Conservation (phyloP, 1,140 invertebrate genomes). For the Argopecten irradians region DNA sequence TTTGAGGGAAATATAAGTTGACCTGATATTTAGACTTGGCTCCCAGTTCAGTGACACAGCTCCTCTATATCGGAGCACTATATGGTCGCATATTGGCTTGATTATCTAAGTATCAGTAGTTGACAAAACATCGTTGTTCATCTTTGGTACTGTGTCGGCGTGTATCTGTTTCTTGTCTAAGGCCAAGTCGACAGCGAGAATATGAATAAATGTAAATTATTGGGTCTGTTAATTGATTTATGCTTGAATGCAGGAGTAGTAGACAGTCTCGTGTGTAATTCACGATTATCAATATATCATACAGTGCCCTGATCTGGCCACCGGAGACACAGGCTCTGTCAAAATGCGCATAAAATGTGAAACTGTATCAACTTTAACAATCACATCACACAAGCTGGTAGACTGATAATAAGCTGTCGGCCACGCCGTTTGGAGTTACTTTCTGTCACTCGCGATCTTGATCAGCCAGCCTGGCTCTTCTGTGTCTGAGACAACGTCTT, state of each 20-base stretch:
- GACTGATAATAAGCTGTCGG: conserved; percentile 15
- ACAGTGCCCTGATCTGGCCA: neutral
- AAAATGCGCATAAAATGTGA: conserved; percentile 22
- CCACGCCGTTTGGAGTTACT: neutral
- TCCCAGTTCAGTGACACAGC: neutral
- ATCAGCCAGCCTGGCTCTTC: conserved; percentile 8
- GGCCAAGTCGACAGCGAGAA: conserved; percentile 13
- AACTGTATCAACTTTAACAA: conserved; percentile 13
- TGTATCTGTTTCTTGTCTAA: conserved; percentile 9
- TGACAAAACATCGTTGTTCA: neutral
- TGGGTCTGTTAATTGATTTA: conserved; percentile 1
- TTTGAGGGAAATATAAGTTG: neutral
- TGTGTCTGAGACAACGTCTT: conserved; percentile 9
- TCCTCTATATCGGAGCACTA: conserved; percentile 7
- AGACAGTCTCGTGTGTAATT: conserved; percentile 7
- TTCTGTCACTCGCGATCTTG: neutral
- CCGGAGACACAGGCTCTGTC: neutral
- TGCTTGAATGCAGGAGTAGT: neutral
- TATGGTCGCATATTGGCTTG: neutral
- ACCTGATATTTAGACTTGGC: neutral
- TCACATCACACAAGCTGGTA: conserved; percentile 20
- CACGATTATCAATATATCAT: conserved; percentile 19
- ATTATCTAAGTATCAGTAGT: conserved; percentile 18
- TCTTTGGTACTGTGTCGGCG: conserved; percentile 14
- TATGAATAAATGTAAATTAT: conserved; percentile 24